Base-by-base conservation (phyloP, 2,797 vertebrate genomes). In the Limosa lapponica region DNA sequence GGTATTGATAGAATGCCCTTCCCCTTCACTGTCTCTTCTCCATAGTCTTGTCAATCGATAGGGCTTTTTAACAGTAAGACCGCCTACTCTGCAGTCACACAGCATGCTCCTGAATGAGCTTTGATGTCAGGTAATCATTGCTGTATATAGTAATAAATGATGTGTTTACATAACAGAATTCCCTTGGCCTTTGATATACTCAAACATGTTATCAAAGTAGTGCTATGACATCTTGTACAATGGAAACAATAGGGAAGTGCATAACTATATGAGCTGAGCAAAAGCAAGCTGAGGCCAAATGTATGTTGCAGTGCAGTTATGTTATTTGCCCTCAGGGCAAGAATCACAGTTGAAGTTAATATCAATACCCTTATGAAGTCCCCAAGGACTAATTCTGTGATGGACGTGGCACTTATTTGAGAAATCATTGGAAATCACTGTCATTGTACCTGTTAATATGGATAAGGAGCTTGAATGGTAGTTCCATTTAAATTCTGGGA, bases 51-150 rank as follows among this genome's bases (percentile, higher is more conserved):
- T 77, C 77, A 95, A 71, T 95, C 22, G 64, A 91, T 95, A 13
- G 66, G 77, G 54, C 87, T 93, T 59, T 83, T 82, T 87, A 95
- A 75, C 64, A 80, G 87, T 75, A 90, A 89, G 73, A 70, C 91
- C 39, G 16, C 91, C 89, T 87, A 44, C 52, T 94, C 92, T 11
- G 2, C 90, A 95, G 77, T 91, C 91, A 93, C 95, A 89, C 90
- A 80, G 90, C 82, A 9, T 13, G 85, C 91, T 97, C 83, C 73
- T 93, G 67, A 88, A 93, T 96, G 93, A 96, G 96, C 88, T 96
- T 95, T 94, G 88, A 95, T 96, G 95, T 95, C 96, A 94, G 88
- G 95, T 97, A 96, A 95, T 95, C 91, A 96, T 96, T 95, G 90
- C 93, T 90, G 77, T 87, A 77, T 89, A 91, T 82, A 95, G 87